phyloP scores from a whole-genome alignment of 2,888 invertebrate species.

The Steinernema hermaphroditum region DNA sequence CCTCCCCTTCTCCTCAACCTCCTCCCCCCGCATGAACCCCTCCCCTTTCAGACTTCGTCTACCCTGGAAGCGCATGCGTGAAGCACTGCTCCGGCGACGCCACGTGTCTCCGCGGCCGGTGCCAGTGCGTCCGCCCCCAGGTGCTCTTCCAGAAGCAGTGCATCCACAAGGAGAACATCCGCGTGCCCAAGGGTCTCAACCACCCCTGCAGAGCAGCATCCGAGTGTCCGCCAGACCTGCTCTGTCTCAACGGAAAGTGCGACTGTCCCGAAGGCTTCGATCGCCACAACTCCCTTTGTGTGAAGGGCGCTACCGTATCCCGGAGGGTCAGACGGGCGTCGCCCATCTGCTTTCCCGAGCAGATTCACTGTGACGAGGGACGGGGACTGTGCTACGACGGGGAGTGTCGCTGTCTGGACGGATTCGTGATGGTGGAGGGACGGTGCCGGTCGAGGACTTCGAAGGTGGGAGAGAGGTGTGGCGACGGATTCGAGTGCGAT shows the following conservation, averaged over 20 bases:
- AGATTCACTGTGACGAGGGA: slow-evolving; percentile 46
- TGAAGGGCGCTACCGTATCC: not conserved
- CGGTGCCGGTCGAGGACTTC: slow-evolving; percentile 36
- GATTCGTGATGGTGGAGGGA: slow-evolving; percentile 43
- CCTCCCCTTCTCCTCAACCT: too few relatives aligned
- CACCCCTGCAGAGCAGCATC: not conserved
- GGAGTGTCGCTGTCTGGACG: slow-evolving; percentile 49
- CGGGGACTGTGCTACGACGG: slow-evolving; percentile 50
- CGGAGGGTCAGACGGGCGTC: not conserved
- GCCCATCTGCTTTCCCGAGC: slow-evolving; percentile 43
- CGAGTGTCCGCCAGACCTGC: slow-evolving; percentile 26
- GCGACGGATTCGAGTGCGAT: slow-evolving; percentile 56
- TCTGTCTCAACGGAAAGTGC: slow-evolving; percentile 3
- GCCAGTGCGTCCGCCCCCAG: slow-evolving; percentile 40
- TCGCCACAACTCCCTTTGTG: slow-evolving; percentile 1
- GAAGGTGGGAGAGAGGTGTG: slow-evolving; percentile 56
- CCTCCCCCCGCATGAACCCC: not conserved
- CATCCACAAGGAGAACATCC: slow-evolving; percentile 21
- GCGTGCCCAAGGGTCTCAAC: not conserved
- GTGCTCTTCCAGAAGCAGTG: slow-evolving; percentile 35
- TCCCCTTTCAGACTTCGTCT: slow-evolving; percentile 37
- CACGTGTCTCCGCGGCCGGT: slow-evolving; percentile 38
- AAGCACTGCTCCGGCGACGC: slow-evolving; percentile 43
- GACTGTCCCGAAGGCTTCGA: slow-evolving; percentile 20
- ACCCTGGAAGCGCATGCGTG: slow-evolving; percentile 41